A percentile compares a stretch with the other conserved stretches of the same genome.
Evolutionary conservation across 1,140 invertebrate species (phyloP).

Genomic region (Drosophila oshimai): DNA sequence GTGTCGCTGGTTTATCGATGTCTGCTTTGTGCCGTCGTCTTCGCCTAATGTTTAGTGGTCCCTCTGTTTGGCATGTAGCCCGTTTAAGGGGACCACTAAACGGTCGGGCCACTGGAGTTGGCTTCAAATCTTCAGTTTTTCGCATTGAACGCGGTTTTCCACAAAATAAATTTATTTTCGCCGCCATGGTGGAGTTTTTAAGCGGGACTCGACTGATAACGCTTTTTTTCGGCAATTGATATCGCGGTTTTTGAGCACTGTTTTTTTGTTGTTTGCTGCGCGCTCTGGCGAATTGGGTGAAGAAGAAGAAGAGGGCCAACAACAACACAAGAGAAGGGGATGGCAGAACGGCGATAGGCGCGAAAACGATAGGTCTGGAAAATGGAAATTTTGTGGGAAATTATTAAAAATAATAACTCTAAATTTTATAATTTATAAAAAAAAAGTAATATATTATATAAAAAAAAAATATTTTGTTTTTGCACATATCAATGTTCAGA

Average conservation of each 20-base stretch:
- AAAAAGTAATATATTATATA: too few relatives aligned
- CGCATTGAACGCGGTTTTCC: background rate
- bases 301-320: slow-evolving; percentile 24
- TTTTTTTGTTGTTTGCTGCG: slow-evolving; percentile 37
- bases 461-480: too few relatives aligned
- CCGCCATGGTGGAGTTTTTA: slow-evolving; percentile 5
- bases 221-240: slow-evolving; percentile 18
- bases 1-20: slow-evolving; percentile 62
- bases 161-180: slow-evolving; percentile 2
- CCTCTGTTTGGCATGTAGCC: slow-evolving; percentile 68
- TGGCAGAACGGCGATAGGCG: slow-evolving; percentile 3
- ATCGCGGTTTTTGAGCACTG: slow-evolving; percentile 19
- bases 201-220: background rate
- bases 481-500: too few relatives aligned
- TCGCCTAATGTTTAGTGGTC: slow-evolving; percentile 71
- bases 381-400: background rate
- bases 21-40: slow-evolving; percentile 51
- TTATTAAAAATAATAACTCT: background rate
- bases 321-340: slow-evolving; percentile 14
- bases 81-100: slow-evolving; percentile 63
- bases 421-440: too few relatives aligned
- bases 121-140: slow-evolving; percentile 43
- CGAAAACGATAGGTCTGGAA: background rate
- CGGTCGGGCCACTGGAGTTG: slow-evolving; percentile 62
- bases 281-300: slow-evolving; percentile 25